Base-by-base conservation (phyloP, 2,888 invertebrate species). In the Folsomia manolachei region DNA sequence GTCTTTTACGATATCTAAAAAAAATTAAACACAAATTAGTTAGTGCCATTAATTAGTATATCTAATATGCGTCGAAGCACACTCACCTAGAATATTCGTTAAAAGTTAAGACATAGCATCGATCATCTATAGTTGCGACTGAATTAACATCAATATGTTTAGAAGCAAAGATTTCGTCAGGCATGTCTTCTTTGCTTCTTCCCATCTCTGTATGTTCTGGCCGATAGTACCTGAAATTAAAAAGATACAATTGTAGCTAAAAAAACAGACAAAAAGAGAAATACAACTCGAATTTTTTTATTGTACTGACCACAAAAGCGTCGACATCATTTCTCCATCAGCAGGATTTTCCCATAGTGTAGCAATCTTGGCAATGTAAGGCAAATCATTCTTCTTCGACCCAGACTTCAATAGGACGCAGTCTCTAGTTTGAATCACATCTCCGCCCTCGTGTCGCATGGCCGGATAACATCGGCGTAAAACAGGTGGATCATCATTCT, bases 101-200 rank as follows among this genome's bases (percentile, higher is more conserved):
- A 84, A 92, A 95, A 53, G 95, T 96, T 81, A 97, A 89, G 76
- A 97, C 97, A 85, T 93, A 96, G 86, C 97, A 97, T 85, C 94
- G 95, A 86, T 97, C 97, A 84, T 97, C 97, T 82, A 97, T 97
- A 84, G 96, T 97, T 72, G 97, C 97, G 72, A 97, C 97, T 82
- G 94, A 94, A 85, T 95, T 95, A 79, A 93, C 93, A 86, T 97
- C 97, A 75, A 94, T 89, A 85, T 97, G 97, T 73, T 94, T 89
- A 24, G 96, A 97, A 62, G 97, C 97, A 85, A 96, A 97, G 73
- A 97, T 92, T 85, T 97, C 97, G 83, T 94, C 94, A 14, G 90
- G 89, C 83, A 91, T 90, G 84, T 95, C 94, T 66, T 87, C 88
- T 19, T 89, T 88, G 82, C 90, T 88, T 27, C 93, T 88, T 25